Evolutionary conservation across 2,797 vertebrate genomes (phyloP).

Genomic region (Gobionotothen gibberifrons): DNA sequence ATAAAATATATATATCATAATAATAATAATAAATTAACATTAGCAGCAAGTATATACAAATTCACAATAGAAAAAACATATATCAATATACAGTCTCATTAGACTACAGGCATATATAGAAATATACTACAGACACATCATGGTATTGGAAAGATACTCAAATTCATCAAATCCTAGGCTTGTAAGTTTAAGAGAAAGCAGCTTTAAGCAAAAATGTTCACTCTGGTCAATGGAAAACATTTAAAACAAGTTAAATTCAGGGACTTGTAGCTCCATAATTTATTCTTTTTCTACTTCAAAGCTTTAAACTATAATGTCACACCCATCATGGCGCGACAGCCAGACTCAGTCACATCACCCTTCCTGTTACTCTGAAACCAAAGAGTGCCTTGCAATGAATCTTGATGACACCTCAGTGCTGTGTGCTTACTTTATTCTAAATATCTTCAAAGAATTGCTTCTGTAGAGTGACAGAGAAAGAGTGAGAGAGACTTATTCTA

Average conservation of each 20-base stretch:
- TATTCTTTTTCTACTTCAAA: constrained; percentile 55
- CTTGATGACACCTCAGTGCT: constrained; percentile 66
- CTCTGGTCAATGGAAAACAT: constrained; percentile 17
- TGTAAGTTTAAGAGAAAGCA: not conserved
- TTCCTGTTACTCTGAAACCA: constrained; percentile 69
- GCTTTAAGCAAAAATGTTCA: not conserved
- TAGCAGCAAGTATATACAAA: too few relatives aligned
- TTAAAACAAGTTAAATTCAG: not conserved
- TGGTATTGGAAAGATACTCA: not conserved
- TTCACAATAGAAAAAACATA: too few relatives aligned
- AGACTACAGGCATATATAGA: too few relatives aligned
- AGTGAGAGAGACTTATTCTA: constrained; percentile 39
- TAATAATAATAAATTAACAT: too few relatives aligned
- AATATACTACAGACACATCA: too few relatives aligned
- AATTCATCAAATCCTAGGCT: not conserved
- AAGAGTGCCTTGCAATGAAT: constrained; percentile 64
- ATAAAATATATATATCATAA: too few relatives aligned
- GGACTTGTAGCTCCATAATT: constrained; percentile 49
- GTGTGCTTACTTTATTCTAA: constrained; percentile 69
- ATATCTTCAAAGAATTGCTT: constrained; percentile 71
- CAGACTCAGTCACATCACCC: constrained; percentile 57
- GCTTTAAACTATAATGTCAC: constrained; percentile 49
- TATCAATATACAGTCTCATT: too few relatives aligned
- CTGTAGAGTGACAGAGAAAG: constrained; percentile 50
- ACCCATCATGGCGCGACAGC: constrained; percentile 60